Percentiles rank a stretch among this genome's conserved stretches.
These are phyloP conservation scores for Pontoporia blainvillei DNA, from an alignment of 2,113 vertebrate species.

Conservation along the genomic window DNA sequence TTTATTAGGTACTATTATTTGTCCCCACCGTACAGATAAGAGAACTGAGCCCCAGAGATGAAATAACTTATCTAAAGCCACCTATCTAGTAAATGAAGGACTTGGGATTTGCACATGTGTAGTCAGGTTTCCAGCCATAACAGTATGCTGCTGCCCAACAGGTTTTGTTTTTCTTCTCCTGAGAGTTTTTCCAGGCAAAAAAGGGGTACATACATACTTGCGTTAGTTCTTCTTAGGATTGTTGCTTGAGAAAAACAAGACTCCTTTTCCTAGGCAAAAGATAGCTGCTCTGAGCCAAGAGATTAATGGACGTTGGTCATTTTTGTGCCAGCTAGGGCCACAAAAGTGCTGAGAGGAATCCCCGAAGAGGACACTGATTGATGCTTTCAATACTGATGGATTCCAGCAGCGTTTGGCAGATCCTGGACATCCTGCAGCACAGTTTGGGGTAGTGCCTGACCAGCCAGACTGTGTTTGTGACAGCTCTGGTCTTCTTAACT, in stretches of 20 bases:
- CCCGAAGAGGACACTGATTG: neutral
- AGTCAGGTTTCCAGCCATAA: neutral
- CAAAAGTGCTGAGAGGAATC: neutral
- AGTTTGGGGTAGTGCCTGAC: slow-evolving; percentile 18
- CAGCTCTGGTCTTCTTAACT: slow-evolving; percentile 25
- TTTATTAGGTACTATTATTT: neutral
- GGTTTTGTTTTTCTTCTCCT: neutral
- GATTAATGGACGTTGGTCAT: neutral
- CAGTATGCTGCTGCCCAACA: neutral
- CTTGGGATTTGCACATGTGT: neutral
- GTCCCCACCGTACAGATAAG: neutral
- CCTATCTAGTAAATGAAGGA: neutral
- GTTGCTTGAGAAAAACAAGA: neutral
- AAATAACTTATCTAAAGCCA: neutral
- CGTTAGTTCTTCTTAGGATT: neutral
- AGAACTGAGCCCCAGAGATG: neutral
- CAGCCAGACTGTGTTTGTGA: slow-evolving; percentile 35
- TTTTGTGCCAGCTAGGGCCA: neutral
- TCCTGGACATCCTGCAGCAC: rapidly evolving
- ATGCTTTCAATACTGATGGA: neutral
- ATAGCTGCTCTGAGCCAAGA: neutral
- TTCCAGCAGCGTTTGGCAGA: neutral
- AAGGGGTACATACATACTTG: neutral
- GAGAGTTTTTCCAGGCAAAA: neutral
- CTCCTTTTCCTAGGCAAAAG: neutral